phyloP scores from a whole-genome alignment of 2,888 invertebrate genomes.

The Panopea generosa region DNA sequence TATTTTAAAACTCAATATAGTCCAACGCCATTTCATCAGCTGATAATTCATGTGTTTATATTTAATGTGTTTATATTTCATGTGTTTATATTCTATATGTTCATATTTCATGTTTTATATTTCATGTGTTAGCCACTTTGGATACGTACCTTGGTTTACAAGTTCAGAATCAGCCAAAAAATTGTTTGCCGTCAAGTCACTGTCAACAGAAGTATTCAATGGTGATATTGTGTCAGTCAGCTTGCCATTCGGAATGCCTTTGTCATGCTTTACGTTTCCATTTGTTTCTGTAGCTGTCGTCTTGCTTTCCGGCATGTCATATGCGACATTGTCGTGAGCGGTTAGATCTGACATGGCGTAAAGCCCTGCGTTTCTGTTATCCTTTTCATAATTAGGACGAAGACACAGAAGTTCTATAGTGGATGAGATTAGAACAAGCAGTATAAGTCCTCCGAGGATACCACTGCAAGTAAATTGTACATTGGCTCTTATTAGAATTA shows the following conservation, averaged over 20 bases:
- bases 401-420: slow-evolving; percentile 31
- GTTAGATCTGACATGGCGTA: slow-evolving; percentile 5
- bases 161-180: slow-evolving; percentile 7
- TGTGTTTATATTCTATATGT: too few species aligned
- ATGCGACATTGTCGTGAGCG: slow-evolving; percentile 9
- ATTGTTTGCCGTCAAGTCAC: slow-evolving; percentile 37
- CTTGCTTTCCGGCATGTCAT: not conserved
- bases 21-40: too few species aligned
- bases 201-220: slow-evolving; percentile 33
- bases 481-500: too few species aligned
- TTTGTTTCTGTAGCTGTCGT: not conserved
- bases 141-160: slow-evolving; percentile 25
- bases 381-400: not conserved
- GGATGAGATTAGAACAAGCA: slow-evolving; percentile 42
- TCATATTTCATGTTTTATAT: too few species aligned
- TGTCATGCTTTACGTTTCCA: not conserved
- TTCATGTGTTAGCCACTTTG: too few species aligned
- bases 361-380: not conserved
- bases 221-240: not conserved
- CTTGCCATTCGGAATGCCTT: too few species aligned
- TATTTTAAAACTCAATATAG: too few species aligned
- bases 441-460: slow-evolving; percentile 38
- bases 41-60: too few species aligned
- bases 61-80: too few species aligned
- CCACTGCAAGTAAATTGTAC: slow-evolving; percentile 46